Evolutionary conservation across 37 sponge, comb jelly and placozoan genomes (phyloP), one percentile per base, ranked within the genome.

Genomic region (Axinella damicornis): DNA sequence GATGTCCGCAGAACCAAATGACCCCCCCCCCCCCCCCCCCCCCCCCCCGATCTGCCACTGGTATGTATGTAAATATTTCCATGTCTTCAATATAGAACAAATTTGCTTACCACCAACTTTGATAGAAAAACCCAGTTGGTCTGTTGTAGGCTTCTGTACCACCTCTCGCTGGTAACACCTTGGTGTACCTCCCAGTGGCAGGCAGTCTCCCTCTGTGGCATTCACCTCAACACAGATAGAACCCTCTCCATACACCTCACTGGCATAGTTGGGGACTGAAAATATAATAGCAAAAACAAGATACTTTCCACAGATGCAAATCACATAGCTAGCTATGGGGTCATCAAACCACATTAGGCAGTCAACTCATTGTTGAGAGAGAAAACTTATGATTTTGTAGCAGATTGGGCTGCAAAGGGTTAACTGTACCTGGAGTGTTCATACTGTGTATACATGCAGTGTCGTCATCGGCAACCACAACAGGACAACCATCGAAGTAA

Each of bases 401-500:
- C n/a, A n/a, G n/a, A n/a, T n/a, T n/a, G n/a, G n/a, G n/a, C n/a
- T n/a, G n/a, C n/a, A 19, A 19, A 18, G 31, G 24, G 31, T 14
- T 14, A 2, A 31, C 16, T 17, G 30, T 34, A 69, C 69, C 22
- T 69, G 34, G 19, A 53, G 74, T 25, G 28, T 20, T n/a, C 16
- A 21, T 20, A 15, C 18, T 32, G n/a, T 30, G 22, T 2, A 73
- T 21, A 6, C 74, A 73, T 16, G 53, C 39, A 1, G 62, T 33
- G 28, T 37, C 33, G 27, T 30, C 33, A 60, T 65, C 63, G 25
- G 78, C 78, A 19, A 77, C 21, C 28, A 60, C 78, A 24, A 77
- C 39, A 22, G 78, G 78, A 27, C 78, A 77, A 31, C 78, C 78
- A 60, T 77, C 78, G 58, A 77, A 77, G 19, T 28, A 57, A 13